phyloP scores from a whole-genome alignment of 2,113 vertebrate genomes.

The Nycticebus coucang region DNA sequence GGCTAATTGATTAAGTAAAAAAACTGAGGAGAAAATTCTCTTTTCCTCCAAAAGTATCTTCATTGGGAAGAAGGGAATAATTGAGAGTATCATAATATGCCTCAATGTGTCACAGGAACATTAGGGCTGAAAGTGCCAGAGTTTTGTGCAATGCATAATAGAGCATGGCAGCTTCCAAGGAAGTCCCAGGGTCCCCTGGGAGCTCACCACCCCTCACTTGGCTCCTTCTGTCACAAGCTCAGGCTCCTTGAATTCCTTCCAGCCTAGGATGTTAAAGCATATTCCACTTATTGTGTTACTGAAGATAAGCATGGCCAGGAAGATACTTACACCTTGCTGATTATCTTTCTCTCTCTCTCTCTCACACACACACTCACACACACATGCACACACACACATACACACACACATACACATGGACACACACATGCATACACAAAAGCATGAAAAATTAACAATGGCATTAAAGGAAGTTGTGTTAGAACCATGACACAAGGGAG shows the following conservation, averaged over 20 bases:
- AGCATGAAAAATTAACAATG: neutral
- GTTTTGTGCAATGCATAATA: neutral
- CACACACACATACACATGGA: too few species aligned
- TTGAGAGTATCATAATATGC: neutral
- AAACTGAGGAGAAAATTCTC: neutral
- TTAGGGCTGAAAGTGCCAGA: neutral
- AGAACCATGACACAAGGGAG: neutral
- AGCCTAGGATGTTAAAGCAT: neutral
- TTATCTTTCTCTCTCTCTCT: neutral
- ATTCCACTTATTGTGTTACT: neutral
- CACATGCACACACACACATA: neutral
- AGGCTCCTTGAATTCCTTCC: neutral
- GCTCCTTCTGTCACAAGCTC: rapidly evolving
- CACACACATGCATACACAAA: neutral
- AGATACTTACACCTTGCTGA: neutral
- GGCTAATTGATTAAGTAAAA: neutral
- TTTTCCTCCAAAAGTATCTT: neutral
- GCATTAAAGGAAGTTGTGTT: neutral
- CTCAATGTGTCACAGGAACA: neutral
- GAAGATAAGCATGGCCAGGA: neutral
- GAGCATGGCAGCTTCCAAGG: neutral
- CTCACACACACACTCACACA: neutral
- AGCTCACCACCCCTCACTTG: neutral
- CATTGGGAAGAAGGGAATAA: neutral
- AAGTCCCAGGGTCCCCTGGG: rapidly evolving